Evolutionary conservation across 1,140 invertebrate species (phyloP).

Genomic region (Diorhabda sublineata): DNA sequence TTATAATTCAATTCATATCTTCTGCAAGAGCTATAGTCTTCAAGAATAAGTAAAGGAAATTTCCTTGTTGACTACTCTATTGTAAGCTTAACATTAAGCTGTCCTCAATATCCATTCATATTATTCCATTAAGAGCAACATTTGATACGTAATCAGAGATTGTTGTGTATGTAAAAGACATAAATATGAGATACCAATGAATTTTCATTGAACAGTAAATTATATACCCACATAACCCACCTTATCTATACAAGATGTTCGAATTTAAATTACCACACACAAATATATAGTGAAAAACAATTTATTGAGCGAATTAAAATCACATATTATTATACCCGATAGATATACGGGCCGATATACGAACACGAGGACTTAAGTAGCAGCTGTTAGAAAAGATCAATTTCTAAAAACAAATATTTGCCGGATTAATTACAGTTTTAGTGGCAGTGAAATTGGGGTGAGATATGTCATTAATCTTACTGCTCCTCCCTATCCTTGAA

Average conservation of each 20-base stretch:
- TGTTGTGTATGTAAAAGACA: no score
- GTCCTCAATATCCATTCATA: no score
- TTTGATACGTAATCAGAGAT: no score
- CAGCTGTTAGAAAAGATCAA: neutral
- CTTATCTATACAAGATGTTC: neutral
- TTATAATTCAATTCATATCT: no score
- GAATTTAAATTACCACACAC: neutral
- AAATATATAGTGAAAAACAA: neutral
- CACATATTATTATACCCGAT: neutral
- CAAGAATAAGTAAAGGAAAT: no score
- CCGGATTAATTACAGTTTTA: slow-evolving; percentile 3
- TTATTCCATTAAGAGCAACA: no score
- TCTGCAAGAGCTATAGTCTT: no score
- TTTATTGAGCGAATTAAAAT: slow-evolving; percentile 1
- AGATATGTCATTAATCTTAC: neutral
- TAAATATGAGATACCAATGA: neutral
- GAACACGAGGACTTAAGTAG: neutral
- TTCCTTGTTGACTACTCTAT: no score
- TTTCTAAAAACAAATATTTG: slow-evolving; percentile 1
- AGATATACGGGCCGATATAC: slow-evolving; percentile 1
- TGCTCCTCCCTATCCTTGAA: neutral
- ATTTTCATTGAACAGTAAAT: neutral
- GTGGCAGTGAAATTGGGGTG: neutral
- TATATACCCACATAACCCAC: neutral
- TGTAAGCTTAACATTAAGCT: no score